A percentile compares a stretch with the other conserved stretches of the same genome.
phyloP scores from a whole-genome alignment of 1,140 invertebrate species.

The Phymastichus coffea region DNA sequence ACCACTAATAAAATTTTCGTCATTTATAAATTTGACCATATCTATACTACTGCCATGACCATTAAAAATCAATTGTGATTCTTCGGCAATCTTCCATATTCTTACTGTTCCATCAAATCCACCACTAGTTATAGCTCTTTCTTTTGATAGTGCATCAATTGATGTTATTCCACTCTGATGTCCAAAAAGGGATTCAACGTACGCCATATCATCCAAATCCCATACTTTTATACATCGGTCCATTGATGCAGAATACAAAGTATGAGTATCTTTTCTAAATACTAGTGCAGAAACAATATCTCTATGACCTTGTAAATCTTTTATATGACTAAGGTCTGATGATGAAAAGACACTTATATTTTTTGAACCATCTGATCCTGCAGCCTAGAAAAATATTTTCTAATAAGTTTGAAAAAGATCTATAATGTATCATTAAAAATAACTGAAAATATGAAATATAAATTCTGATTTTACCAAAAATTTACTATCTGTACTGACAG shows the following conservation, averaged over 20 bases:
- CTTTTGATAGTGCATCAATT: slow-evolving; percentile 83
- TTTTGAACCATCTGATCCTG: slow-evolving; percentile 71
- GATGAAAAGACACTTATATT: slow-evolving; percentile 85
- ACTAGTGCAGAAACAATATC: slow-evolving; percentile 74
- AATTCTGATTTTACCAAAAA: slow-evolving; percentile 66
- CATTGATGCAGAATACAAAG: slow-evolving; percentile 80
- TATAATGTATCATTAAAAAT: neutral
- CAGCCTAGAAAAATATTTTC: slow-evolving; percentile 36
- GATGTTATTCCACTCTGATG: slow-evolving; percentile 86
- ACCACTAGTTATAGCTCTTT: slow-evolving; percentile 86
- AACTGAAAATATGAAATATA: neutral
- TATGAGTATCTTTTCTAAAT: slow-evolving; percentile 86
- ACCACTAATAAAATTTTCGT: slow-evolving; percentile 88
- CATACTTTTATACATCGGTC: slow-evolving; percentile 90
- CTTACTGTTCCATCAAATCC: slow-evolving; percentile 82
- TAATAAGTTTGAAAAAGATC: neutral
- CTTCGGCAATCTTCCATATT: slow-evolving; percentile 95
- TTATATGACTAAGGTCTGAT: slow-evolving; percentile 71
- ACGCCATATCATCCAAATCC: slow-evolving; percentile 93
- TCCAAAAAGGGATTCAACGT: slow-evolving; percentile 94
- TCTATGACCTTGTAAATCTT: slow-evolving; percentile 81
- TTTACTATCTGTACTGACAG: slow-evolving; percentile 81
- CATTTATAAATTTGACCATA: slow-evolving; percentile 84
- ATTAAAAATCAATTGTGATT: slow-evolving; percentile 93
- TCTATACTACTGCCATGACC: slow-evolving; percentile 81